Evolutionary conservation across 2,797 vertebrate genomes (phyloP), one percentile per base, ranked within the genome.

Genomic region (Falco naumanni): DNA sequence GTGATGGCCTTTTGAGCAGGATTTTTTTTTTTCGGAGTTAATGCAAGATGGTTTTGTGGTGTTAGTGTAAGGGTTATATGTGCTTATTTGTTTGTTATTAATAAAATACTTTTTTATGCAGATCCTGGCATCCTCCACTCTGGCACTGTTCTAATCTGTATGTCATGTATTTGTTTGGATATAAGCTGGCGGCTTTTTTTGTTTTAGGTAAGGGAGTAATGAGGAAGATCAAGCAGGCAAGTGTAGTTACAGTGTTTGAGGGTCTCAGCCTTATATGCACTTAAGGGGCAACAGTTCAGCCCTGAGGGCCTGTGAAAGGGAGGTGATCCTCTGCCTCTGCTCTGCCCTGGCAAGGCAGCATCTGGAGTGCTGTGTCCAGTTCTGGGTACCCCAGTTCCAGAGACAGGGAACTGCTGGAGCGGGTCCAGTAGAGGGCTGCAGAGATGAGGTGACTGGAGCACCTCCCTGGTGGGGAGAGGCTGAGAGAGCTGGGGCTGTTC

Each of bases 41-140:
- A 33, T 63, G 26, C 72, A 56, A 80, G 65, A 39, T 77, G 37
- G 3, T 60, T 92, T 80, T 90, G 75, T 87, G 45, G 22, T 84
- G 19, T n/a, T 76, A 64, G 5, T 71, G 24, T 57, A 72, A 82
- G 54, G 63, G 22, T 47, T 72, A 8, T 91, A 28, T 82, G 66
- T 93, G 29, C 51, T 80, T 95, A 92, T 94, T 97, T 97, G 90
- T 94, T 57, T 47, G 50, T 69, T 66, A 29, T 37, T 84, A 96
- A 93, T 96, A 95, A 96, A 95, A 57, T 31, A 2, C 19, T 31
- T 3, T 48, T 83, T 88, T 28, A 90, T 31, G 20, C 29, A 54
- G 43, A n/a, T 54, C 5, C 10, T 71, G 13, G 12, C 7, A 16
- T 78, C 9, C 11, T 87, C 7, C 2, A 2, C 88, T 65, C 31